Base-by-base conservation (phyloP, 2,113 vertebrate genomes). In the Xiphophorus hellerii region DNA sequence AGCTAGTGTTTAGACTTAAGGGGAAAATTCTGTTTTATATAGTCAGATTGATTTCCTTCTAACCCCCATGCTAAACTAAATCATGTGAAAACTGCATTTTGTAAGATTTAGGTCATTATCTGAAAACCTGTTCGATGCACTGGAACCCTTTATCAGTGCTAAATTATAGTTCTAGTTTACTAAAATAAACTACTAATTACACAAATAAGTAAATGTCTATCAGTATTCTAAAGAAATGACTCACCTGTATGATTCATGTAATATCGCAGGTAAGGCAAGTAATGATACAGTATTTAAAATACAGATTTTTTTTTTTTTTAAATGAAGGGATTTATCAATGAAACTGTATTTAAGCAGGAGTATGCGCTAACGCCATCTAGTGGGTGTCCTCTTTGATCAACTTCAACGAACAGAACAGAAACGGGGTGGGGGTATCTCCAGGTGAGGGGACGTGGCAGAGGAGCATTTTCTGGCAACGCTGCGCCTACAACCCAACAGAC, bases 331-430 rank as follows among this genome's bases (percentile, higher is more conserved):
- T 87, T 88, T 74, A 84, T 77, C 82, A 76, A 80, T 80, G 67
- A 76, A 64, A 69, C 29, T 48, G 1, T 39, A 71, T 33, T 58
- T 71, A 68, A 25, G 73, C 74, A 67, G 68, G 33, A 76, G 84
- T 54, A 79, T 92, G 78, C 77, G 84, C 71, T 81, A 71, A 86
- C 83, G 91, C 93, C 94, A 94, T 93, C 94, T 94, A 92, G 93
- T 67, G 93, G 92, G 17, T 8, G 65, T 73, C 35, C 78, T 25
- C 64, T 58, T 64, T 17, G 39, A 78, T 60, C 77, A 80, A 82
- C 63, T 83, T 84, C 44, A 42, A 25, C 61, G 29, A 33, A 20
- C 20, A 51, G 35, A n/a, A 37, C 10, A 37, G 42, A 27, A 29
- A 62, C 15, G n/a, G 14, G 27, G 7, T 48, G 3, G 58, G 27